phyloP scores from a whole-genome alignment of 2,113 vertebrate species.

The Austrofundulus limnaeus region DNA sequence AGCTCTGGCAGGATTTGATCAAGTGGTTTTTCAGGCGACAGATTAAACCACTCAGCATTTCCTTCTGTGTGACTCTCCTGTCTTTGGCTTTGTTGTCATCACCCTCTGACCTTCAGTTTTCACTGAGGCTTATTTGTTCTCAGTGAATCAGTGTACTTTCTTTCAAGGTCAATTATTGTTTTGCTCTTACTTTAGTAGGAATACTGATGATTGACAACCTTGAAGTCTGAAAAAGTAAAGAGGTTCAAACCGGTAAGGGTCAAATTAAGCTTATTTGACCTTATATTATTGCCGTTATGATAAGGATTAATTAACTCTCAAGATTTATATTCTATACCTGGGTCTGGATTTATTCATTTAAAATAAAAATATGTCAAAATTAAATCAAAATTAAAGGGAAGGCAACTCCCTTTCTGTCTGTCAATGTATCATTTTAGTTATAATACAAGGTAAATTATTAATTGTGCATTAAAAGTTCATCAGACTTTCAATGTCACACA shows the following conservation, averaged over 20 bases:
- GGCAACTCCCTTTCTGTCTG: not conserved
- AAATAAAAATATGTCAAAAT: too few species aligned
- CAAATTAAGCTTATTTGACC: not conserved
- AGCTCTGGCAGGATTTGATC: slow-evolving; percentile 31
- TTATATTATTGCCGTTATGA: not conserved
- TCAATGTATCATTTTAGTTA: slow-evolving; percentile 1
- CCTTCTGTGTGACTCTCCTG: not conserved
- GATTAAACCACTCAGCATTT: slow-evolving; percentile 4
- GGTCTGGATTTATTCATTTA: not conserved
- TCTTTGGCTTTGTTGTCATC: not conserved
- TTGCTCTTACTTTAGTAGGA: not conserved
- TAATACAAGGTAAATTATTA: not conserved
- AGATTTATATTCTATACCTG: not conserved
- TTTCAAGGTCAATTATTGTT: not conserved
- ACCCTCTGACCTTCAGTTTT: slow-evolving; percentile 20
- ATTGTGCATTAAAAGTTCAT: not conserved
- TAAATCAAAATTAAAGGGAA: too few species aligned
- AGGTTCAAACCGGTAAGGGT: not conserved
- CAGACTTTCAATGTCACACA: too few species aligned
- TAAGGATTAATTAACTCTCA: not conserved
- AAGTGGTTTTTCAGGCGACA: slow-evolving; percentile 17
- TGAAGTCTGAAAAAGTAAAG: not conserved
- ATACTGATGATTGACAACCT: not conserved
- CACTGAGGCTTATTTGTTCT: not conserved
- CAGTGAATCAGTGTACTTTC: not conserved